Evolutionary conservation across 2,113 vertebrate species (phyloP).

Genomic region (Gymnocephalus cernua): DNA sequence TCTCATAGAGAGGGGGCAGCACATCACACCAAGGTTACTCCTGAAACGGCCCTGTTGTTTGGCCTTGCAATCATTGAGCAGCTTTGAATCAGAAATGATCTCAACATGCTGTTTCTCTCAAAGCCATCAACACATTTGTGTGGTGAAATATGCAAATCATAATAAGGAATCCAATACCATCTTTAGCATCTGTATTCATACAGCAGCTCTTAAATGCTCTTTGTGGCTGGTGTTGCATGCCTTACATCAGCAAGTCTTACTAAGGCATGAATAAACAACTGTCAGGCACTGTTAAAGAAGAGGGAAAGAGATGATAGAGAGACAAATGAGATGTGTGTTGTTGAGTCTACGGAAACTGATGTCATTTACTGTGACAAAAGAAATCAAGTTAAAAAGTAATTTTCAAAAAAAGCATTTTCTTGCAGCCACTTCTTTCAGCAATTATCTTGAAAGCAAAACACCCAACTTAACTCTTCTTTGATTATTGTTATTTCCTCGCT

Average conservation of each 20-base stretch:
- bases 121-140: not conserved
- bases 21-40: conserved; percentile 51
- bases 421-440: not conserved
- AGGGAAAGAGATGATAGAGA: not conserved
- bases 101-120: not conserved
- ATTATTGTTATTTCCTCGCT: conserved; percentile 4
- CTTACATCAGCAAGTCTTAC: not conserved
- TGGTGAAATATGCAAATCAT: not conserved
- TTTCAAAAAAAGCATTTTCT: not conserved
- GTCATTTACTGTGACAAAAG: not conserved
- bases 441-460: not conserved
- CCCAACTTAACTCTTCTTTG: not conserved
- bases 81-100: conserved; percentile 30
- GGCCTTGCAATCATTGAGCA: conserved; percentile 8
- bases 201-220: not conserved
- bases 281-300: conserved; percentile 20
- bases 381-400: not conserved
- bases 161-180: not conserved
- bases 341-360: conserved; percentile 12
- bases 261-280: conserved; percentile 29
- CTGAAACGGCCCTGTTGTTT: not conserved
- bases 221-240: conserved; percentile 4
- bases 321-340: conserved; percentile 5
- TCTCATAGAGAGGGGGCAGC: conserved; percentile 2
- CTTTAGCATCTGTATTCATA: not conserved